These are phyloP conservation scores for Rhingia rostrata DNA, from an alignment of 2,888 invertebrate genomes.

Conservation along the genomic window DNA sequence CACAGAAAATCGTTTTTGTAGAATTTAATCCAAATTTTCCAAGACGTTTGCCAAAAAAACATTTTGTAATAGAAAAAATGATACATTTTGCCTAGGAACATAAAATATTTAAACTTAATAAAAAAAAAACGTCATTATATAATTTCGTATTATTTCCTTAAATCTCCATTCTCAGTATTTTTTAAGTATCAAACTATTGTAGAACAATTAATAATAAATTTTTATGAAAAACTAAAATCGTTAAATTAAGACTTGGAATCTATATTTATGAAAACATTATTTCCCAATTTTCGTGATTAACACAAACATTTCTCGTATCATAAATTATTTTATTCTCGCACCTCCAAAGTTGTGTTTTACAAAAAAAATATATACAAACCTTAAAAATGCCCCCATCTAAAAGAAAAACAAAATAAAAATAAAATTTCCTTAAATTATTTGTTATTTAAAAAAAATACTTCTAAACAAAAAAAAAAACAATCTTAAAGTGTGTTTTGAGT, in stretches of 20 bases:
- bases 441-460: constrained; percentile 60
- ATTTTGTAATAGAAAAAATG: too few species aligned
- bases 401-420: constrained; percentile 14
- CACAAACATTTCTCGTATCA: constrained; percentile 59
- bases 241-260: neutral
- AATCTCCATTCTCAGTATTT: too few species aligned
- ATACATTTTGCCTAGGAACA: too few species aligned
- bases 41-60: too few species aligned
- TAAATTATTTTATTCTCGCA: constrained; percentile 56
- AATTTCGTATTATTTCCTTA: too few species aligned
- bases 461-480: constrained; percentile 60
- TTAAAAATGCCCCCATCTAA: constrained; percentile 24
- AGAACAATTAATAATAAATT: neutral
- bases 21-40: too few species aligned
- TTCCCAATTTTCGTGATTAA: constrained; percentile 82
- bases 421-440: constrained; percentile 37
- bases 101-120: too few species aligned
- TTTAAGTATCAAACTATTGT: neutral
- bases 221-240: neutral
- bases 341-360: constrained; percentile 50
- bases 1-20: too few species aligned
- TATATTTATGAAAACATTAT: constrained; percentile 58
- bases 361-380: constrained; percentile 7
- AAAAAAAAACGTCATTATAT: too few species aligned
- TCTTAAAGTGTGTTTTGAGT: constrained; percentile 83